phyloP scores from a whole-genome alignment of 2,113 vertebrate genomes.

The Solea solea region DNA sequence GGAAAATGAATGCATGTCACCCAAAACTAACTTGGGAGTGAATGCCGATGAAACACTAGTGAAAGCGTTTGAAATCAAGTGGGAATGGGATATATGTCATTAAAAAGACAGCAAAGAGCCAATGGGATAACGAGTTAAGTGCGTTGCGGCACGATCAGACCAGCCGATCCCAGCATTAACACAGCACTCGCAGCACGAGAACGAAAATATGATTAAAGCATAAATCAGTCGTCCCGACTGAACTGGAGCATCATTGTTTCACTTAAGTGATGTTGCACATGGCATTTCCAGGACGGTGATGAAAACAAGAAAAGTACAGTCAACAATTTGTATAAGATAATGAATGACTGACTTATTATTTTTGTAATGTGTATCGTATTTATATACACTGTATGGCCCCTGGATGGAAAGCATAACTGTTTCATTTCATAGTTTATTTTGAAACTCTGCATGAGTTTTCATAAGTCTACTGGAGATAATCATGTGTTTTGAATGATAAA shows the following conservation, averaged over 20 bases:
- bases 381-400: neutral
- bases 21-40: too few relatives aligned
- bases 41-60: too few relatives aligned
- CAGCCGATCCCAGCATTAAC: too few relatives aligned
- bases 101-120: too few relatives aligned
- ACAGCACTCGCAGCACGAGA: too few relatives aligned
- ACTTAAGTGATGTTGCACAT: neutral
- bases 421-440: neutral
- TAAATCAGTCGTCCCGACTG: too few relatives aligned
- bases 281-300: neutral
- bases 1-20: too few relatives aligned
- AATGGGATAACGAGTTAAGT: too few relatives aligned
- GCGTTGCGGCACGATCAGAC: too few relatives aligned
- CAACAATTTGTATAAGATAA: neutral
- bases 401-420: neutral
- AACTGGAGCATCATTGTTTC: neutral
- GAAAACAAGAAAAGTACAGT: neutral
- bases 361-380: neutral
- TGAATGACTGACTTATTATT: neutral
- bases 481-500: slow-evolving; percentile 1
- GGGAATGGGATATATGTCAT: too few relatives aligned
- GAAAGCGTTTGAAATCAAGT: too few relatives aligned
- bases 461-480: neutral
- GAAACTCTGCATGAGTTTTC: neutral
- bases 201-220: too few relatives aligned